Conservation (phyloP, 1,140 invertebrate genomes). For the Andricus grossulariae region DNA sequence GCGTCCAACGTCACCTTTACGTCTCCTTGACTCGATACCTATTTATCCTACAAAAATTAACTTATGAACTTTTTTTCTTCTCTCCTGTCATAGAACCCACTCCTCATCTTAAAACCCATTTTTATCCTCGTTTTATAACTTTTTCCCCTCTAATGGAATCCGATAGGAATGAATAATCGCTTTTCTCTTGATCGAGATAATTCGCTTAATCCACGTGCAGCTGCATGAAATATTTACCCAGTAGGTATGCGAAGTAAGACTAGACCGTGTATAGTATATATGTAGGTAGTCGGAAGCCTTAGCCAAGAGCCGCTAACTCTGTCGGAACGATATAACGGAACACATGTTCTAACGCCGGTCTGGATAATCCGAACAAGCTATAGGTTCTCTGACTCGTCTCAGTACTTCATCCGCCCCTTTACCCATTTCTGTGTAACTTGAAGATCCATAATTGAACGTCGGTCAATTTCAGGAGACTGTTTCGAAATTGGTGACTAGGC, state of each 20-base stretch:
- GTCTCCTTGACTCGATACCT: too few relatives aligned
- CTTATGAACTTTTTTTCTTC: too few relatives aligned
- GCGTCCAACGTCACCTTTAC: not conserved
- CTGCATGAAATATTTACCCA: constrained; percentile 75
- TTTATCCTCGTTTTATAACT: too few relatives aligned
- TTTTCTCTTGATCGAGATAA: constrained; percentile 69
- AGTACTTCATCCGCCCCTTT: constrained; percentile 11
- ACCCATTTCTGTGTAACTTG: not conserved
- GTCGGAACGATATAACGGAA: constrained; percentile 71
- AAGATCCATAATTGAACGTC: constrained; percentile 9
- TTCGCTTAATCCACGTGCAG: constrained; percentile 72
- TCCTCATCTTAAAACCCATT: too few relatives aligned
- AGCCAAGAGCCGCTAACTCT: constrained; percentile 69
- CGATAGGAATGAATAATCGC: constrained; percentile 24
- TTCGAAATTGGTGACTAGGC: constrained; percentile 1
- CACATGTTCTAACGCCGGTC: constrained; percentile 72
- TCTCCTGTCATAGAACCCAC: too few relatives aligned
- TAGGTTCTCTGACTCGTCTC: constrained; percentile 17
- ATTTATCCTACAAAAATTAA: too few relatives aligned
- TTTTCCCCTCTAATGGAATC: not conserved
- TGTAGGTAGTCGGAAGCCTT: constrained; percentile 62
- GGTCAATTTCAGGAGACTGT: not conserved
- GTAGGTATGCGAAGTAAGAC: constrained; percentile 51
- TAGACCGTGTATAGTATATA: constrained; percentile 43
- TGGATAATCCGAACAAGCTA: constrained; percentile 65